Percentiles rank a stretch among this genome's conserved stretches.
phyloP scores from a whole-genome alignment of 2,113 vertebrate species.

The Promerops cafer region DNA sequence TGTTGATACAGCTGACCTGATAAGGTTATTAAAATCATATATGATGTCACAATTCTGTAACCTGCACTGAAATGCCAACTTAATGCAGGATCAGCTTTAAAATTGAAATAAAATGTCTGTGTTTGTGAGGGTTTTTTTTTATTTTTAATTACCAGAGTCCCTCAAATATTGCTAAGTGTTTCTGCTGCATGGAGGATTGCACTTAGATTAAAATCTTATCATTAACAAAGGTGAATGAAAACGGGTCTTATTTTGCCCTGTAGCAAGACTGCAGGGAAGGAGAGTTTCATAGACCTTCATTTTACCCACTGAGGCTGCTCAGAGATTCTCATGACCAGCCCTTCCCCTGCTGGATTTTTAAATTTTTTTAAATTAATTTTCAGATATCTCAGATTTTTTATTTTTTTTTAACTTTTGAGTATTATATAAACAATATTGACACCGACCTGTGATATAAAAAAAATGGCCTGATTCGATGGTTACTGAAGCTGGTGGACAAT shows the following conservation, averaged over 20 bases:
- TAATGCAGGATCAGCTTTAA: background rate
- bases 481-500: background rate
- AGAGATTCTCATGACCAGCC: background rate
- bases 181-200: background rate
- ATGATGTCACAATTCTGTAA: background rate
- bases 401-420: background rate
- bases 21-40: background rate
- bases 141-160: background rate
- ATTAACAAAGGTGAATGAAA: background rate
- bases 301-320: background rate
- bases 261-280: background rate
- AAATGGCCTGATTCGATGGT: background rate
- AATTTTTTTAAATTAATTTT: background rate
- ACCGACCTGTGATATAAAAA: background rate
- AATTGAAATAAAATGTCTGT: background rate
- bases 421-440: background rate
- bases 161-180: background rate
- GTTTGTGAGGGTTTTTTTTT: background rate
- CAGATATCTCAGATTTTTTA: background rate
- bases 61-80: background rate
- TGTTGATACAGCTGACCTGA: background rate
- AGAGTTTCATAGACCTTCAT: background rate
- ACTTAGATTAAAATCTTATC: background rate
- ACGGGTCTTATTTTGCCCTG: background rate
- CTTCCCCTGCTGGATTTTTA: background rate